phyloP scores from a whole-genome alignment of 2,113 vertebrate genomes.

The Mungos mungo region DNA sequence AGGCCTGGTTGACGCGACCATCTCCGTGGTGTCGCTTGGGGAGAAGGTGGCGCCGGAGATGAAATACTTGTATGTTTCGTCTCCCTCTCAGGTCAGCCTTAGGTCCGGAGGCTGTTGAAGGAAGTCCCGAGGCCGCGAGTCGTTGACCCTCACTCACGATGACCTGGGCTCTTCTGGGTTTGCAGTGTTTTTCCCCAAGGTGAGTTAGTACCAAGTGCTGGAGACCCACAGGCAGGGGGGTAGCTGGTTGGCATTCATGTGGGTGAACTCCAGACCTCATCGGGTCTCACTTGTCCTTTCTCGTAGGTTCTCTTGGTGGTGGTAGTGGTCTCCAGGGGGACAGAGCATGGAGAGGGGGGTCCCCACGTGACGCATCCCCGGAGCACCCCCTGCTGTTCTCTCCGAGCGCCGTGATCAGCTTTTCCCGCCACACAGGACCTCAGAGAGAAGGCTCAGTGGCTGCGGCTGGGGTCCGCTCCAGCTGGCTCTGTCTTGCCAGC shows the following conservation, averaged over 20 bases:
- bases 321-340: neutral
- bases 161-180: neutral
- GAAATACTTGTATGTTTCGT: neutral
- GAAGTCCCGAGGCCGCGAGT: neutral
- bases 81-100: neutral
- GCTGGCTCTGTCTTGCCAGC: neutral
- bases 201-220: neutral
- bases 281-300: neutral
- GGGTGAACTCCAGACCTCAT: neutral
- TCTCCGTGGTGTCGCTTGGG: neutral
- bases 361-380: neutral
- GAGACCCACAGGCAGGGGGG: neutral
- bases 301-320: neutral
- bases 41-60: neutral
- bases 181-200: neutral
- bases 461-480: neutral
- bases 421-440: neutral
- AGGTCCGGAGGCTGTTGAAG: neutral
- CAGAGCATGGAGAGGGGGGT: neutral
- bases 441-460: neutral
- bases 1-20: too few species aligned
- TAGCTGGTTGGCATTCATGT: neutral
- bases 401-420: neutral
- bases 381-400: neutral
- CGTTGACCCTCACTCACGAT: neutral